A percentile compares a stretch with the other conserved stretches of the same genome.
Conservation (phyloP, 2,113 vertebrate genomes). For the Nycticebus coucang region DNA sequence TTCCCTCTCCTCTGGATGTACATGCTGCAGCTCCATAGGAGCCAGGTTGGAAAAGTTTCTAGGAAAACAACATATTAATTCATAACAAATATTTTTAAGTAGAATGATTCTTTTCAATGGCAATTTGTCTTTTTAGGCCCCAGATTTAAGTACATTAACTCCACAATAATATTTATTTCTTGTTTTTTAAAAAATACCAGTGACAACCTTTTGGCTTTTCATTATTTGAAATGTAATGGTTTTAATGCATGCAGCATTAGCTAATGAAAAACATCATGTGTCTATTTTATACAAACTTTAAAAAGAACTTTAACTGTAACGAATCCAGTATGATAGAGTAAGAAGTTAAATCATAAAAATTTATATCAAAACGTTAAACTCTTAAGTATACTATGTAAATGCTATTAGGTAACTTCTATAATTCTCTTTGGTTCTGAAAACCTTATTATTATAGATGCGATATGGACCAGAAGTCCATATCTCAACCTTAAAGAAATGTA, state of each 20-base stretch:
- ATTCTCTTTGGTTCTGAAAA: background rate
- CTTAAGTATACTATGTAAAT: background rate
- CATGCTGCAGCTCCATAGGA: slow-evolving; percentile 69
- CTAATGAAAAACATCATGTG: background rate
- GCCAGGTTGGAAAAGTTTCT: slow-evolving; percentile 67
- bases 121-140: slow-evolving; percentile 37
- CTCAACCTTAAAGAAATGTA: background rate
- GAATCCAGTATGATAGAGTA: background rate
- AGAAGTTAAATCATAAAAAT: slow-evolving; percentile 33
- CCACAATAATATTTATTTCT: slow-evolving; percentile 36
- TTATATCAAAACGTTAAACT: background rate
- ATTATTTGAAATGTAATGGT: slow-evolving; percentile 33
- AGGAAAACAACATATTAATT: slow-evolving; percentile 58
- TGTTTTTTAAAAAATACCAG: background rate
- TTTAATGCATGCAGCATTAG: slow-evolving; percentile 32
- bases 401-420: background rate
- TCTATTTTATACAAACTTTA: background rate
- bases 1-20: slow-evolving; percentile 61
- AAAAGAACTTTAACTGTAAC: background rate
- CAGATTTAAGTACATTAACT: slow-evolving; percentile 23
- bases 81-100: slow-evolving; percentile 34
- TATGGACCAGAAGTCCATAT: background rate
- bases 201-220: background rate
- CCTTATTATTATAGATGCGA: too few species aligned
- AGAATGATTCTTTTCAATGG: background rate